phyloP scores from a whole-genome alignment of 1,140 invertebrate genomes.

The Solen grandis region DNA sequence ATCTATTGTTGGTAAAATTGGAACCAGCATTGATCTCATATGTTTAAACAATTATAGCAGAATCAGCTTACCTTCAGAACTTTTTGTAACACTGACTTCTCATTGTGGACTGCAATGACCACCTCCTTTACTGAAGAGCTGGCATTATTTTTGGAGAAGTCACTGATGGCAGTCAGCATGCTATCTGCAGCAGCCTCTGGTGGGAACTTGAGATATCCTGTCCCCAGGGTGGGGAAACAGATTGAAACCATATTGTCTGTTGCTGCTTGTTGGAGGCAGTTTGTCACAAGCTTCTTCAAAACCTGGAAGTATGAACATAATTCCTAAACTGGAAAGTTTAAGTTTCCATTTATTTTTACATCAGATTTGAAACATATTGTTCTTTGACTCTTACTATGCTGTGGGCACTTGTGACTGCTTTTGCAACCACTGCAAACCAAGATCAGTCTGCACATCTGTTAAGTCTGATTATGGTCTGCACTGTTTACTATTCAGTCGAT shows the following conservation, averaged over 20 bases:
- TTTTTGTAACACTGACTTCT: not conserved
- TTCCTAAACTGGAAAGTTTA: too few relatives aligned
- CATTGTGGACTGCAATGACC: constrained; percentile 36
- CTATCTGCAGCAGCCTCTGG: constrained; percentile 42
- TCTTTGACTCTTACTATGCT: too few relatives aligned
- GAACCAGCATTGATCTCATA: not conserved
- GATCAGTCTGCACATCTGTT: too few relatives aligned
- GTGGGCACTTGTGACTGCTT: too few relatives aligned
- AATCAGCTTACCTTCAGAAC: constrained; percentile 30
- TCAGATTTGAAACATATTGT: too few relatives aligned
- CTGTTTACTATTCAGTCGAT: too few relatives aligned
- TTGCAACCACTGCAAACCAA: too few relatives aligned
- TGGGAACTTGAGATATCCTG: constrained; percentile 57
- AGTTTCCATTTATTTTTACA: too few relatives aligned
- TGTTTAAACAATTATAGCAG: not conserved
- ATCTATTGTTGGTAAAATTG: too few relatives aligned
- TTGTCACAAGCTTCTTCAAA: constrained; percentile 39
- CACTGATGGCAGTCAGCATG: constrained; percentile 55
- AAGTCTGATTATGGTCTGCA: too few relatives aligned
- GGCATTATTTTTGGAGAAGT: constrained; percentile 45
- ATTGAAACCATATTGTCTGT: constrained; percentile 45
- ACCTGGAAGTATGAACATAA: constrained; percentile 37
- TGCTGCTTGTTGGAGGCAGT: constrained; percentile 53
- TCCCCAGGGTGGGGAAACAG: constrained; percentile 64
- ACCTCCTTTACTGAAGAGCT: constrained; percentile 30